A percentile compares a stretch with the other conserved stretches of the same genome.
These are phyloP conservation scores for Enteromius unitaeniatus DNA, from an alignment of 2,797 vertebrate genomes.

Conservation along the genomic window DNA sequence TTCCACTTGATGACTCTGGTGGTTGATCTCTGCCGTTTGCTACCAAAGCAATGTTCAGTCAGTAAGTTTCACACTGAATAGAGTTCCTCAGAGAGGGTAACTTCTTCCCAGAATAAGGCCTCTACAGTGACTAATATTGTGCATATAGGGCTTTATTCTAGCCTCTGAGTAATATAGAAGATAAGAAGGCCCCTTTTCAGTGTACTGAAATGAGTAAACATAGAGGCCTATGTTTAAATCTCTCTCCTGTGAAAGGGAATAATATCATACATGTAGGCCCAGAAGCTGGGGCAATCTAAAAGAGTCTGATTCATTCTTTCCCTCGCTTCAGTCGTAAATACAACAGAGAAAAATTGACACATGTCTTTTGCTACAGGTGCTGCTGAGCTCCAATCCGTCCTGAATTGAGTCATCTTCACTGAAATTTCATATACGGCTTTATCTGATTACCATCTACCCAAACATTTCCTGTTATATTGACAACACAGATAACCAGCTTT, in stretches of 20 bases:
- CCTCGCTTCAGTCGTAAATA: constrained; percentile 15
- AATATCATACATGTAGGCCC: constrained; percentile 56
- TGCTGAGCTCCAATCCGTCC: constrained; percentile 22
- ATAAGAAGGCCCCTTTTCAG: constrained; percentile 46
- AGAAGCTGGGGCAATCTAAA: constrained; percentile 52
- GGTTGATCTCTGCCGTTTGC: constrained; percentile 30
- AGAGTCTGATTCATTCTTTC: constrained; percentile 42
- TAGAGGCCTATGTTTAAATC: constrained; percentile 41
- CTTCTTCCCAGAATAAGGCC: constrained; percentile 81
- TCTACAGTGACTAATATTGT: constrained; percentile 81
- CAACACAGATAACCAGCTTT: constrained; percentile 54
- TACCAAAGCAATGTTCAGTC: constrained; percentile 41
- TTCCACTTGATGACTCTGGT: constrained; percentile 52
- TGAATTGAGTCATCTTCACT: constrained; percentile 56
- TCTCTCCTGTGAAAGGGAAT: constrained; percentile 45
- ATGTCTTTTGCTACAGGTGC: not conserved
- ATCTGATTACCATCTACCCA: constrained; percentile 51
- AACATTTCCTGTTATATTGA: constrained; percentile 63
- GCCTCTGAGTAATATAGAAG: constrained; percentile 60
- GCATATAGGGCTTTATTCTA: constrained; percentile 69
- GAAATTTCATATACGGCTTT: constrained; percentile 50
- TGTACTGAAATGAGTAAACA: constrained; percentile 54
- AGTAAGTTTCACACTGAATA: constrained; percentile 83
- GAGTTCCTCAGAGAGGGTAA: constrained; percentile 80
- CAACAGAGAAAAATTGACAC: constrained; percentile 10